Percentiles rank a stretch among this genome's conserved stretches.
Conservation (phyloP, 1,140 invertebrate genomes). For the Pentalonia nigronervosa region DNA sequence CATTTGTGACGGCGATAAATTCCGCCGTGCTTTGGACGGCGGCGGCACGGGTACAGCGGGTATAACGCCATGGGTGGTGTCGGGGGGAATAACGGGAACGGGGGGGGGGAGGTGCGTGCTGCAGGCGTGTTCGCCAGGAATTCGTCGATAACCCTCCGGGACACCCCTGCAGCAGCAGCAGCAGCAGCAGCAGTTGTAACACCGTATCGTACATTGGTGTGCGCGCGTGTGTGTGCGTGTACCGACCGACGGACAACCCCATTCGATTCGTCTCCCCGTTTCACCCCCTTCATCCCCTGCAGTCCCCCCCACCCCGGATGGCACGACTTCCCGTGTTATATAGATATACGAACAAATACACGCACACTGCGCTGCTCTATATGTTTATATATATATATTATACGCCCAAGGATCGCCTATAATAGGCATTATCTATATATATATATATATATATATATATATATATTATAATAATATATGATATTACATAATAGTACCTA, state of each 20-base stretch:
- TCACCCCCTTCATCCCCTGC: background rate
- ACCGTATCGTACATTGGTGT: too few species aligned
- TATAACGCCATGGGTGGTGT: background rate
- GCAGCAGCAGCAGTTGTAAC: too few species aligned
- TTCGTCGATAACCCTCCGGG: slow-evolving; percentile 31
- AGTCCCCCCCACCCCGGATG: background rate
- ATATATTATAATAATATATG: too few species aligned
- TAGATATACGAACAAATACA: background rate
- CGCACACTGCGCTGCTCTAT: background rate
- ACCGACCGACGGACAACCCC: background rate
- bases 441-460: background rate
- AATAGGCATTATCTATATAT: too few species aligned
- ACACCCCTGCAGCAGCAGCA: background rate
- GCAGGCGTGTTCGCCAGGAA: slow-evolving; percentile 38
- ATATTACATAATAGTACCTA: too few species aligned
- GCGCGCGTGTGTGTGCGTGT: too few species aligned
- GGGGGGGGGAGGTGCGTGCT: background rate
- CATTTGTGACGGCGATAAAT: slow-evolving; percentile 56
- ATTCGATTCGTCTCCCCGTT: slow-evolving; percentile 21
- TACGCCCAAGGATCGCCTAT: background rate
- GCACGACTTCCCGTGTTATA: background rate
- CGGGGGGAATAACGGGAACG: background rate
- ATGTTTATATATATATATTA: background rate
- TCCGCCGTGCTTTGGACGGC: slow-evolving; percentile 24
- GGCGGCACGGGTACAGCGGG: background rate